A percentile compares a stretch with the other conserved stretches of the same genome.
Evolutionary conservation across 1,140 invertebrate species (phyloP).

Genomic region (Nasonia vitripennis): DNA sequence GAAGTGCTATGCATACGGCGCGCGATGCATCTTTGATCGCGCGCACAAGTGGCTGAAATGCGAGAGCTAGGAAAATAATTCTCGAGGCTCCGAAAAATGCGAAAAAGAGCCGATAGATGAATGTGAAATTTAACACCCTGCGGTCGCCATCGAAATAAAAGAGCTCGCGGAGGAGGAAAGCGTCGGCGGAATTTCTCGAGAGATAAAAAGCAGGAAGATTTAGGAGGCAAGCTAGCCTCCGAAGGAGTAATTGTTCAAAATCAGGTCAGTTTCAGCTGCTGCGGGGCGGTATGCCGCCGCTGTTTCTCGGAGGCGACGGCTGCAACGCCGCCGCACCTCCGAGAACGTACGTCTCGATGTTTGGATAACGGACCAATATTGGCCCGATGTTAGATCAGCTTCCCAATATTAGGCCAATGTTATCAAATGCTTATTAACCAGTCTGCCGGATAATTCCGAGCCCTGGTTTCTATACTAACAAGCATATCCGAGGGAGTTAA

Average conservation of each 20-base stretch:
- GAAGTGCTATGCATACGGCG: too few relatives aligned
- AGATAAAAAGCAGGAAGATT: constrained; percentile 38
- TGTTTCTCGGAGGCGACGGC: background rate
- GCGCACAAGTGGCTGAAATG: too few relatives aligned
- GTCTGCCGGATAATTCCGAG: too few relatives aligned
- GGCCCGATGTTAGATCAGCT: constrained; percentile 2
- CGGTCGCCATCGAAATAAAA: constrained; percentile 34
- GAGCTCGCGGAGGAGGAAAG: background rate
- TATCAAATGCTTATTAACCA: background rate
- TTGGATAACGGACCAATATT: constrained; percentile 22
- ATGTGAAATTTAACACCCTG: constrained; percentile 42
- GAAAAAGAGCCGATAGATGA: constrained; percentile 35
- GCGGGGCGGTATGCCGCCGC: too few relatives aligned
- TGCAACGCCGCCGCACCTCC: background rate
- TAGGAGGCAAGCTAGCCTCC: background rate
- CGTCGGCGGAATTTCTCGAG: constrained; percentile 25
- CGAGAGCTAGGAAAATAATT: background rate
- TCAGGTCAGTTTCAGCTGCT: constrained; percentile 28
- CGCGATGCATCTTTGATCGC: too few relatives aligned
- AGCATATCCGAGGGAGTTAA: too few relatives aligned
- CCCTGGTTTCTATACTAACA: too few relatives aligned
- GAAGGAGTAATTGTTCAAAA: constrained; percentile 39
- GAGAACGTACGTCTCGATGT: background rate
- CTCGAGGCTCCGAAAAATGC: background rate
- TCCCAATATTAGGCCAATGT: background rate